Evolutionary conservation across 1,140 invertebrate species (phyloP), one percentile per base, ranked within the genome.

Genomic region (Pinna nobilis): DNA sequence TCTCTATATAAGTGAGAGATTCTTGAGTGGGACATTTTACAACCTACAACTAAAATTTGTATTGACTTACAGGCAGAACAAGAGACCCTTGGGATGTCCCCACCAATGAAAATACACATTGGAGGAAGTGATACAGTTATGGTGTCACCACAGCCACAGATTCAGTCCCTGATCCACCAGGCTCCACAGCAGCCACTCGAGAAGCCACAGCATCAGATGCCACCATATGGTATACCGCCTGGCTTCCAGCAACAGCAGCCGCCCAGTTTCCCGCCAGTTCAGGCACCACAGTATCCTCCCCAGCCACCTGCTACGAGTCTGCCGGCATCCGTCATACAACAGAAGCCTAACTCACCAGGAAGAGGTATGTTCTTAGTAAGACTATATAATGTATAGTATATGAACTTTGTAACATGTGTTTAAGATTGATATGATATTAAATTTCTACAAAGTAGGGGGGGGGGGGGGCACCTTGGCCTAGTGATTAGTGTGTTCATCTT

Each of bases 31-130:
- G n/a, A n/a, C 2, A 51, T 4, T 53, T 5, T 3, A 53, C 23
- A 23, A 53, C 1, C 15, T 6, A 28, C 30, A 3, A 13, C 15
- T 47, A 7, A 23, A 53, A 53, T 20, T 53, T 9, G 5, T 53
- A 11, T 20, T 11, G 9, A 33, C 37, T 59, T 59, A 59, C 18
- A 59, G 55, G 30, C 23, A 30, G 32, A 25, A 18, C 44, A 28
- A 18, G 63, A 33, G 23, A 76, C 61, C 69, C 78, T 50, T 47
- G 76, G 68, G 25, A 76, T 51, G 53, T 82, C 74, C 11, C 82
- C 77, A 60, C 73, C 70, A 33, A 75, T 79, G 44, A 77, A 76
- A 41, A 77, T 82, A 7, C 80, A 69, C 7, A 80, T 82, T 41
- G 81, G 80, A 35, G 76, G 74, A 20, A 79, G 70, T 39, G 65